Base-by-base conservation (phyloP, 2,888 invertebrate genomes). In the Latheticus oryzae region DNA sequence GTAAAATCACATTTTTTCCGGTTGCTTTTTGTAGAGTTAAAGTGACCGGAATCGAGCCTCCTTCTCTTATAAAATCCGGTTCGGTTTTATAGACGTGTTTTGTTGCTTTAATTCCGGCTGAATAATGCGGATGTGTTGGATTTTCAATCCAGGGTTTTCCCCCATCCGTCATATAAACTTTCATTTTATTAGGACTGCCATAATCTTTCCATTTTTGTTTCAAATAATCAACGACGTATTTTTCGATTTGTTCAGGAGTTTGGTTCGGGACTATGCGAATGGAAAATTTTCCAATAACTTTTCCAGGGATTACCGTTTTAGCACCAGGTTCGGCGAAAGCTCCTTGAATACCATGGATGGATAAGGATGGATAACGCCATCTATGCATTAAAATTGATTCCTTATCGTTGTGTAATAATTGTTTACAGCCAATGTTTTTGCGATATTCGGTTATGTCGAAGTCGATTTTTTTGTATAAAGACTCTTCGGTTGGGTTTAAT, bases 11-110 rank as follows among this genome's bases (percentile, higher is more conserved):
- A 81, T 95, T 97, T 76, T 93, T 93, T 0, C 91, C 91, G 50
- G 95, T 95, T 5, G 91, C 90, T 78, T 97, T 90, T 81, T 93
- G 89, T 75, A 99, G 87, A 30, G 95, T 95, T 63, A 98, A 82
- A 38, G 98, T 97, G 58, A 98, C 93, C 1, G 98, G 98, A 79
- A 99, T 98, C 32, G 95, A 95, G 9, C 98, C 98, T 50, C 98
- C 99, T 79, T 99, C 98, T 48, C 98, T 88, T 0, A 93, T 96
- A 82, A 96, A 85, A 80, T 97, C 97, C 0, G 98, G 97, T 30
- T 94, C 93, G 1, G 90, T 87, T 69, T 86, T 89, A 78, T 93
- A 97, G 5, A 97, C 97, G 71, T 88, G 84, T 67, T 88, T 86
- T 1, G 91, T 90, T 15, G 94, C 94, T 32, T 82, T 84, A 19